Conservation (phyloP, 2,888 invertebrate species). For the Folsomia candida region DNA sequence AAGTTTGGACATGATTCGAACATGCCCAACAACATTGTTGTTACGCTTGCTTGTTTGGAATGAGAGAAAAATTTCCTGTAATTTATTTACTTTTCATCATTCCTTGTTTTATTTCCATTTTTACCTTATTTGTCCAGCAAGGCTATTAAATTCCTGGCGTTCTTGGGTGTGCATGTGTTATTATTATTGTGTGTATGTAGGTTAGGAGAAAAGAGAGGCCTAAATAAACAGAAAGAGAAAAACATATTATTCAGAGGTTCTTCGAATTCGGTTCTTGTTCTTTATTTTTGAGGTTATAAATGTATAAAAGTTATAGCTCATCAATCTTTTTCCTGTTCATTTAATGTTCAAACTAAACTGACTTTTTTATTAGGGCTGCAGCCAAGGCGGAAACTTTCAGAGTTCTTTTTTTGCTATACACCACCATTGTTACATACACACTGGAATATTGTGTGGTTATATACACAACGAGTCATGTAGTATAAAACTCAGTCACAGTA, state of each 20-base stretch:
- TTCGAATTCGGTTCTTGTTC: not conserved
- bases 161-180: no score
- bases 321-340: slow-evolving; percentile 11
- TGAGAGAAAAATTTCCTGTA: no score
- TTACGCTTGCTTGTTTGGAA: no score
- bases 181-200: not conserved
- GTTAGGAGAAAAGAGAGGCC: no score
- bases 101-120: not conserved
- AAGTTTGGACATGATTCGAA: no score
- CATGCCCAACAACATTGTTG: not conserved
- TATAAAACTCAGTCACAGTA: not conserved
- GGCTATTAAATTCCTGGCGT: not conserved
- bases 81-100: not conserved
- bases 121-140: not conserved
- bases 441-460: not conserved
- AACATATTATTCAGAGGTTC: not conserved
- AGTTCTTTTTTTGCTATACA: not conserved
- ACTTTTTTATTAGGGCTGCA: not conserved
- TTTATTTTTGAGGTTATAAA: slow-evolving; percentile 1
- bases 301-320: slow-evolving; percentile 13
- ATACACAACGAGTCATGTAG: not conserved
- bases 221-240: slow-evolving; percentile 4
- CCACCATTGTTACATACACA: no score
- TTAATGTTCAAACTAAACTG: slow-evolving; percentile 2
- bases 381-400: not conserved